Evolutionary conservation across 2,888 invertebrate species (phyloP).

Genomic region (Tipula vernalis): DNA sequence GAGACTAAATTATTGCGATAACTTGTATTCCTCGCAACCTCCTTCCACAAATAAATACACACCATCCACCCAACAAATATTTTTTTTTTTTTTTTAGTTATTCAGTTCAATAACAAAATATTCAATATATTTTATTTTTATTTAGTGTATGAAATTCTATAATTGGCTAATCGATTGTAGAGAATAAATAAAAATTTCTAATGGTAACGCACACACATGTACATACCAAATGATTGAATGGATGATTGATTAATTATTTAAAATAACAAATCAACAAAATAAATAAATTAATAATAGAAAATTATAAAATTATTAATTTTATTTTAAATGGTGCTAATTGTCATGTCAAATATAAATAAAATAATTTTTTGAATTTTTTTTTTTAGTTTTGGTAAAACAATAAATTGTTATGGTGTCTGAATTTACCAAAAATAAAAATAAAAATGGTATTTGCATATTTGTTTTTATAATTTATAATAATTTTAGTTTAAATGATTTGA

Average conservation of each 20-base stretch:
- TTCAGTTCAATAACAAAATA: not conserved
- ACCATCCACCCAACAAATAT: not conserved
- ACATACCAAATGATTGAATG: not conserved
- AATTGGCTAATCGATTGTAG: not conserved
- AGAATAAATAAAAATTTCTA: not conserved
- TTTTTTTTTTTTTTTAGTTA: not conserved
- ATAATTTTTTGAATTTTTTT: not conserved
- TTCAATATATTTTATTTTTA: not conserved
- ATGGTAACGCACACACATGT: not conserved
- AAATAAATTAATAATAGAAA: not conserved
- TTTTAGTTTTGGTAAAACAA: not conserved
- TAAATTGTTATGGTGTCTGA: not conserved
- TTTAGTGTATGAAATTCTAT: not conserved
- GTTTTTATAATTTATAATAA: not conserved
- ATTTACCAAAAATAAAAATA: not conserved
- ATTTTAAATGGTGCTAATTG: constrained; percentile 4
- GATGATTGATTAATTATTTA: not conserved
- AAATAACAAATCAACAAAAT: not conserved
- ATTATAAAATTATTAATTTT: not conserved
- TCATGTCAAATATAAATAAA: not conserved
- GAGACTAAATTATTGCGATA: not conserved
- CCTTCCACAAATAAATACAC: not conserved
- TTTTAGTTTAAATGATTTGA: not conserved
- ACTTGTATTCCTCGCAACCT: not conserved
- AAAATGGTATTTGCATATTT: not conserved